Conservation (phyloP, 2,797 vertebrate species). For the Gila robusta region DNA sequence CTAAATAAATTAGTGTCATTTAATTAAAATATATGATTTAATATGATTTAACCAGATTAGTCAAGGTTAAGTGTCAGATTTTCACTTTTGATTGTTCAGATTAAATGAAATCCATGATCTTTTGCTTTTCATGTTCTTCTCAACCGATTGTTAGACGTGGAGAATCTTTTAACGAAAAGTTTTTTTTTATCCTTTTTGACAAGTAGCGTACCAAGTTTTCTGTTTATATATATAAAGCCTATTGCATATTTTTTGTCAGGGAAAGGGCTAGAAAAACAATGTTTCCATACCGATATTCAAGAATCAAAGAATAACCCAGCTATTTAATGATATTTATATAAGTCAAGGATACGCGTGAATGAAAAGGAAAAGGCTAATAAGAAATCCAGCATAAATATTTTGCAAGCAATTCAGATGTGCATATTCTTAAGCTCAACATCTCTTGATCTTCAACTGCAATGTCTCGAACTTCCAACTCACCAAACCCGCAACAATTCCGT, state of each 20-base stretch:
- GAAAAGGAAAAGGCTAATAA: not conserved
- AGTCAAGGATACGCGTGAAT: not conserved
- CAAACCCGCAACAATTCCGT: constrained; percentile 44
- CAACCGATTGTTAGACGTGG: not conserved
- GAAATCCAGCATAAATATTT: not conserved
- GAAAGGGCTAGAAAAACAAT: not conserved
- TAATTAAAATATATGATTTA: not conserved
- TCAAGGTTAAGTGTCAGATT: not conserved
- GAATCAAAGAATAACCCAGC: not conserved
- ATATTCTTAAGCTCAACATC: constrained; percentile 6
- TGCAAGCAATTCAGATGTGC: not conserved
- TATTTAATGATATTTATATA: not conserved
- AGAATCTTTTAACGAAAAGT: not conserved
- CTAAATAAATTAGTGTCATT: not conserved
- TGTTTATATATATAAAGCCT: not conserved
- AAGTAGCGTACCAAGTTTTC: not conserved
- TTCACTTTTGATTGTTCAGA: not conserved
- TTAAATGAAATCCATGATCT: not conserved
- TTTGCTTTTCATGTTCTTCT: not conserved
- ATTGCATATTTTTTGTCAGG: not conserved
- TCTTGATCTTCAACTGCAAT: constrained; percentile 7
- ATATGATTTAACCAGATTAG: not conserved
- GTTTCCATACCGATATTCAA: not conserved
- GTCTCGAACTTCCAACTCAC: constrained; percentile 34
- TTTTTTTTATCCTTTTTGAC: not conserved